Conservation (phyloP, 2,113 vertebrate genomes). For the Prunella himalayana region DNA sequence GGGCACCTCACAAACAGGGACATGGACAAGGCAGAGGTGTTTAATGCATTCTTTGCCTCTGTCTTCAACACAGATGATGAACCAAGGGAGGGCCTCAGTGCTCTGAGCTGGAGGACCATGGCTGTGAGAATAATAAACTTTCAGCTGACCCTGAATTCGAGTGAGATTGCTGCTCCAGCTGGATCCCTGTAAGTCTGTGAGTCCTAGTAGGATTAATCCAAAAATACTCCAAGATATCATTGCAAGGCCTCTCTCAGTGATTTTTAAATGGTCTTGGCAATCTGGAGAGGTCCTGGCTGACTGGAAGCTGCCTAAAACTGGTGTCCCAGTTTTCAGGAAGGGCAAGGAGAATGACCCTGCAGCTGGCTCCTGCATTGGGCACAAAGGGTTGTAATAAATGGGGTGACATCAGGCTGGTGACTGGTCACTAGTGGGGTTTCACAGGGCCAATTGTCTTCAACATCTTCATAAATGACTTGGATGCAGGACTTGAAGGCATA, state of each 20-base stretch:
- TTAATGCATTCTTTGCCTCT: neutral
- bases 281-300: neutral
- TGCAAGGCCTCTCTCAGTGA: accelerated
- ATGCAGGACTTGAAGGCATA: neutral
- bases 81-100: neutral
- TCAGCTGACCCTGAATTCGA: neutral
- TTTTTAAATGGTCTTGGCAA: neutral
- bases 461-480: neutral
- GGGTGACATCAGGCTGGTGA: neutral
- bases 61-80: neutral
- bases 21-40: neutral
- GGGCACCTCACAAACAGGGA: neutral
- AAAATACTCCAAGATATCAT: neutral
- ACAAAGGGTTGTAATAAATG: neutral
- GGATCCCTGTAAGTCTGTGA: neutral
- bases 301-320: neutral
- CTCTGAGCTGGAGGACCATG: neutral
- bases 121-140: neutral
- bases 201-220: neutral
- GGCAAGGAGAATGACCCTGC: neutral
- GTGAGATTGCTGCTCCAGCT: neutral
- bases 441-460: neutral
- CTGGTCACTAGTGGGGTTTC: neutral
- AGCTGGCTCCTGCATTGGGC: neutral
- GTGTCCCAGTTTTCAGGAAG: neutral